phyloP scores from a whole-genome alignment of 2,888 invertebrate species.

The Sinohyriopsis cumingii region DNA sequence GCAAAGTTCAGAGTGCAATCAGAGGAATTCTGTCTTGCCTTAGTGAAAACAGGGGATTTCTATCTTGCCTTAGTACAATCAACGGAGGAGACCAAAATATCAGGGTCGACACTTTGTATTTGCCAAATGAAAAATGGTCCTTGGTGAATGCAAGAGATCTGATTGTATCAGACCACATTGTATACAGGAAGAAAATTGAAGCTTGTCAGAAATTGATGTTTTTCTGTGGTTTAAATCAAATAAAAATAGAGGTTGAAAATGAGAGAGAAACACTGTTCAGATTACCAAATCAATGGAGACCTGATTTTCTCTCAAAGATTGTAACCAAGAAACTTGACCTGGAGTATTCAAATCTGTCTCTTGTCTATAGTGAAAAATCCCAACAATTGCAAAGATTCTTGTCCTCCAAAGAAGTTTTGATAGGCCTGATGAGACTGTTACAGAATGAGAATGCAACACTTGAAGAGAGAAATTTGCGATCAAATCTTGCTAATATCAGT shows the following conservation, averaged over 20 bases:
- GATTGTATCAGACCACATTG: constrained; percentile 21
- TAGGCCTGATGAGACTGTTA: constrained; percentile 10
- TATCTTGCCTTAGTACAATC: no score
- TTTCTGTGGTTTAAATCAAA: constrained; percentile 17
- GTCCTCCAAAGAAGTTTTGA: constrained; percentile 1
- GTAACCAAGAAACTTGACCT: constrained; percentile 35
- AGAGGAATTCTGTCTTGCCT: no score
- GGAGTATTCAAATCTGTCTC: not conserved
- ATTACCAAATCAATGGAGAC: constrained; percentile 31
- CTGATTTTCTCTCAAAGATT: constrained; percentile 35
- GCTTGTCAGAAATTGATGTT: constrained; percentile 7
- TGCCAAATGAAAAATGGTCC: constrained; percentile 4
- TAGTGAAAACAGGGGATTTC: no score
- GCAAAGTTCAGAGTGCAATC: no score
- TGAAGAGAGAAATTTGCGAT: not conserved
- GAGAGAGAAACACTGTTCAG: constrained; percentile 13
- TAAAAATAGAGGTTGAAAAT: constrained; percentile 4
- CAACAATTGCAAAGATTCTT: constrained; percentile 5
- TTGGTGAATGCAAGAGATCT: no score
- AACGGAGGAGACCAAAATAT: no score
- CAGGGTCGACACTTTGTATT: constrained; percentile 9
- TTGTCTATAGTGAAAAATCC: not conserved
- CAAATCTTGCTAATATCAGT: no score
- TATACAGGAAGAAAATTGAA: constrained; percentile 9
- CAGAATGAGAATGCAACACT: constrained; percentile 5